Percentiles rank a stretch among this genome's conserved stretches.
These are phyloP conservation scores for Gonatopus flavifemur DNA, from an alignment of 1,140 invertebrate genomes.

Conservation along the genomic window DNA sequence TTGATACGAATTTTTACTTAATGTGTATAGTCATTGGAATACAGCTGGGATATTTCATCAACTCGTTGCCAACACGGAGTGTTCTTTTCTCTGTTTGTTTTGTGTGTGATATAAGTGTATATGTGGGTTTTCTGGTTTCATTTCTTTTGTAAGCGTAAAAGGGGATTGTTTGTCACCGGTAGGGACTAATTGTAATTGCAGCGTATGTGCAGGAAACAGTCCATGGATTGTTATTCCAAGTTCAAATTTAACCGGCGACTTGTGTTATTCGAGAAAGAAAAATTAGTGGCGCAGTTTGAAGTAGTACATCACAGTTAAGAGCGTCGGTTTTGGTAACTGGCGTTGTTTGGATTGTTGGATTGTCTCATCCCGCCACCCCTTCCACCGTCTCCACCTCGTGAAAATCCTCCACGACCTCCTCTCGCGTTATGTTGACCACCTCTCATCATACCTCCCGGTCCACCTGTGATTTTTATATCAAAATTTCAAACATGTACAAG, in stretches of 20 bases:
- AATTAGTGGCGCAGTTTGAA: slow-evolving; percentile 13
- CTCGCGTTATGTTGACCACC: slow-evolving; percentile 49
- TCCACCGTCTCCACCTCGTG: slow-evolving; percentile 50
- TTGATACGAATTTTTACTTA: too few relatives aligned
- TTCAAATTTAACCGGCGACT: slow-evolving; percentile 19
- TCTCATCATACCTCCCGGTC: slow-evolving; percentile 52
- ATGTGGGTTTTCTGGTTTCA: too few relatives aligned
- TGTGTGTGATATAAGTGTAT: too few relatives aligned
- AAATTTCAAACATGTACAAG: not conserved
- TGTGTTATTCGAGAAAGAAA: slow-evolving; percentile 17
- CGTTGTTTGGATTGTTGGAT: slow-evolving; percentile 43
- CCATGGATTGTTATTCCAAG: too few relatives aligned
- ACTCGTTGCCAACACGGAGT: too few relatives aligned
- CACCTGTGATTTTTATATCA: slow-evolving; percentile 35
- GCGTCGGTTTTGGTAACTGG: slow-evolving; percentile 50
- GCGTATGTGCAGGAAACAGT: too few relatives aligned
- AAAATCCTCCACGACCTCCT: slow-evolving; percentile 49
- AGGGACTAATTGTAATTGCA: too few relatives aligned
- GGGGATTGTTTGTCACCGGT: too few relatives aligned
- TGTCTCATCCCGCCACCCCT: slow-evolving; percentile 51
- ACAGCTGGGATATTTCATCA: too few relatives aligned
- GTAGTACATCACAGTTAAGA: slow-evolving; percentile 28
- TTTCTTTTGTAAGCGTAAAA: slow-evolving; percentile 36
- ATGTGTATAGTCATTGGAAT: too few relatives aligned
- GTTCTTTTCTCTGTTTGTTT: too few relatives aligned